Evolutionary conservation across 2,113 vertebrate species (phyloP).

Genomic region (Amblyopsis rosae): DNA sequence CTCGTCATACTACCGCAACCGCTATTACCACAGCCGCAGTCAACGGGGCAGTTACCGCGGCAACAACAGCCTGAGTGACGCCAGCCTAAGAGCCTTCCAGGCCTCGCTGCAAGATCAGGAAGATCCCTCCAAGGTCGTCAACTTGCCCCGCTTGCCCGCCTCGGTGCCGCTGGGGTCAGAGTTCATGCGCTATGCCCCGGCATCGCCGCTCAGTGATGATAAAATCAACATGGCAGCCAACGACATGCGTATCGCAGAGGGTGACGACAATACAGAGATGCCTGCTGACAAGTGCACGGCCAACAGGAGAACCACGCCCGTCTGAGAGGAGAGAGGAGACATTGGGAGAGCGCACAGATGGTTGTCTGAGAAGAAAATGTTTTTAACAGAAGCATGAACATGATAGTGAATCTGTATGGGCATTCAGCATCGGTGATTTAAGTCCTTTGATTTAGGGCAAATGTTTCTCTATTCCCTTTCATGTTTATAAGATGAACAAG

Average conservation of each 20-base stretch:
- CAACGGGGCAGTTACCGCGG: constrained; percentile 66
- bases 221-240: constrained; percentile 38
- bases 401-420: too few species aligned
- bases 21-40: constrained; percentile 57
- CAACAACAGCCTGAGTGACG: constrained; percentile 53
- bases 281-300: constrained; percentile 55
- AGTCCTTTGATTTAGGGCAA: too few species aligned
- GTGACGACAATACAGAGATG: constrained; percentile 43
- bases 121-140: constrained; percentile 36
- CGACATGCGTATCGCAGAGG: constrained; percentile 20
- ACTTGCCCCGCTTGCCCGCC: constrained; percentile 31
- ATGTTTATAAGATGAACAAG: too few species aligned
- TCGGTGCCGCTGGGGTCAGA: constrained; percentile 42
- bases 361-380: not conserved
- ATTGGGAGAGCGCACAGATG: not conserved
- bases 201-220: constrained; percentile 44
- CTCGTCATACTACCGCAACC: constrained; percentile 65
- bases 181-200: constrained; percentile 63
- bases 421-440: too few species aligned
- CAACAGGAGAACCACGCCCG: constrained; percentile 67
- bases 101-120: constrained; percentile 47
- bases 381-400: too few species aligned
- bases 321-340: constrained; percentile 43
- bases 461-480: too few species aligned
- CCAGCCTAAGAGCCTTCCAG: constrained; percentile 37